Evolutionary conservation across 1,140 invertebrate genomes (phyloP).

Genomic region (Yoshiicerus persimilis): DNA sequence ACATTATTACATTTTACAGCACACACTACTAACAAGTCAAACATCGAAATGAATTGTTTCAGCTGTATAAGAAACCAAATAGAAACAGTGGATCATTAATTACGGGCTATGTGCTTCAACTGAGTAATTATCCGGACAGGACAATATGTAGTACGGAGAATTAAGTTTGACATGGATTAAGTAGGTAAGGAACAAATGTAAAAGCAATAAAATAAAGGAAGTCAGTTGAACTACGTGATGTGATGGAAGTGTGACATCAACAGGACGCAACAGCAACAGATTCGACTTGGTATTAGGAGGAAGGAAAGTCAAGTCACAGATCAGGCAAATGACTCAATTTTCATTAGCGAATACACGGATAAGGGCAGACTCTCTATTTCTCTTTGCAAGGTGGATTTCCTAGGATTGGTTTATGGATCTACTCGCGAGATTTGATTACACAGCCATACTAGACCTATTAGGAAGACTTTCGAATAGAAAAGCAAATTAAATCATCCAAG

Average conservation of each 20-base stretch:
- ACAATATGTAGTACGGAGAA: no score
- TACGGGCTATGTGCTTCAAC: background rate
- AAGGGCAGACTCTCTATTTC: background rate
- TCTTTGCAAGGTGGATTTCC: background rate
- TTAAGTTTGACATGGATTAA: background rate
- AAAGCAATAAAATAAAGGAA: background rate
- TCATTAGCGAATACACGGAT: background rate
- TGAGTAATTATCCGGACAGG: no score
- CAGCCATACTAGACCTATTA: no score
- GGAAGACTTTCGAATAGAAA: background rate
- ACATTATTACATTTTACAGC: no score
- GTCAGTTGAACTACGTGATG: no score
- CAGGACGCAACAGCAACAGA: background rate
- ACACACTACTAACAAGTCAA: no score
- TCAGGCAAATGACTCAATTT: background rate
- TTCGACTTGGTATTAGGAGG: background rate
- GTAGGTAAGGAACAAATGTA: background rate
- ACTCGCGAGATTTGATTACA: no score
- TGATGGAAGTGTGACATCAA: background rate
- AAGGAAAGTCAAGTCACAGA: slow-evolving; percentile 1
- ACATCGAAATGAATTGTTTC: no score
- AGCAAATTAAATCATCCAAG: slow-evolving; percentile 4
- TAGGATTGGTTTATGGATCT: background rate
- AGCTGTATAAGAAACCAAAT: no score
- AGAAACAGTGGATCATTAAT: background rate